These are phyloP conservation scores for Disparrhopalites patrizii DNA, from an alignment of 2,888 invertebrate species.

Conservation along the genomic window DNA sequence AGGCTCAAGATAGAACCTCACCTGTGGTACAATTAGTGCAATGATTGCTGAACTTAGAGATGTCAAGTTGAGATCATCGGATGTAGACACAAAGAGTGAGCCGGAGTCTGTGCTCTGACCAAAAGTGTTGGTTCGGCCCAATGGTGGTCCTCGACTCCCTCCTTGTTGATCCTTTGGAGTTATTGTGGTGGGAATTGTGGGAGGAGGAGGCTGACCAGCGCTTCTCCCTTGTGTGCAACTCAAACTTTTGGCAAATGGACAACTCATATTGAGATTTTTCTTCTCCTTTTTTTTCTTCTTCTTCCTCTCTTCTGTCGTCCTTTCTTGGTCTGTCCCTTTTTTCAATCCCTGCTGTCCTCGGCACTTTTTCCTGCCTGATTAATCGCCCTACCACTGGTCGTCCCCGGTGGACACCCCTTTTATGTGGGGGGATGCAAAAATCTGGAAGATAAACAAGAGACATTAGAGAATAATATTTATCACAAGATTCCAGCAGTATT, in stretches of 20 bases:
- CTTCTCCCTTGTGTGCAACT: not conserved
- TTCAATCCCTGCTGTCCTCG: not conserved
- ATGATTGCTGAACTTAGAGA: conserved; percentile 76
- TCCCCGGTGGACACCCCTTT: too few relatives aligned
- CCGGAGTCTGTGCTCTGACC: conserved; percentile 19
- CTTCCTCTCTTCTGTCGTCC: not conserved
- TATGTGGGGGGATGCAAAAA: too few relatives aligned
- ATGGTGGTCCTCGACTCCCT: not conserved
- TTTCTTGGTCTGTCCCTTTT: not conserved
- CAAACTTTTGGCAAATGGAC: conserved; percentile 39
- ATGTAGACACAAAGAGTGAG: conserved; percentile 28
- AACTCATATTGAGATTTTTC: conserved; percentile 41
- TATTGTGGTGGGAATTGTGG: too few relatives aligned
- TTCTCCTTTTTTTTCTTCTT: not conserved
- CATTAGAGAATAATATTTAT: too few relatives aligned
- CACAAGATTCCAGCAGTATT: too few relatives aligned
- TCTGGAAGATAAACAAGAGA: too few relatives aligned
- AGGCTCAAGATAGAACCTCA: conserved; percentile 58
- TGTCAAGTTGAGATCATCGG: conserved; percentile 62
- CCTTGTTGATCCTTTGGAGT: too few relatives aligned
- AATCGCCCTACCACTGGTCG: too few relatives aligned
- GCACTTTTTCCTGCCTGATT: too few relatives aligned
- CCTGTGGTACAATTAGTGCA: conserved; percentile 75
- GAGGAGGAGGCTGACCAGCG: not conserved
- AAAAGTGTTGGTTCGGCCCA: conserved; percentile 15